Conservation (phyloP, 1,140 invertebrate genomes). For the Caerostris darwini region DNA sequence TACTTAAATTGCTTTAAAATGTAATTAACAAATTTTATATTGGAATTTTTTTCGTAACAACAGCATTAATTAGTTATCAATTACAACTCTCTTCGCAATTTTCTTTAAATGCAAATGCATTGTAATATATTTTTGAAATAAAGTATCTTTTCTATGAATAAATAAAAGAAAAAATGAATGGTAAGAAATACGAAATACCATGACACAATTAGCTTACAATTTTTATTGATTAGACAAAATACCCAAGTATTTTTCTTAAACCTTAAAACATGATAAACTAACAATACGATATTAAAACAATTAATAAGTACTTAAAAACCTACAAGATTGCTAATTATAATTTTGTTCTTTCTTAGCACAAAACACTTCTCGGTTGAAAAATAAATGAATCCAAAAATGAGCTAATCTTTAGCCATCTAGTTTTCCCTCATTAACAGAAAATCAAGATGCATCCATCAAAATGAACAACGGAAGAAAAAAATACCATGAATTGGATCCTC, state of each 20-base stretch:
- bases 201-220: neutral
- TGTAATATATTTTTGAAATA: too few species aligned
- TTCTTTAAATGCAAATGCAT: too few species aligned
- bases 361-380: neutral
- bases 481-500: neutral
- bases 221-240: neutral
- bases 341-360: neutral
- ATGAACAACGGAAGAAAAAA: neutral
- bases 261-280: neutral
- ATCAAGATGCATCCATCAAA: constrained; percentile 29
- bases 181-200: too few species aligned
- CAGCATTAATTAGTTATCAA: too few species aligned
- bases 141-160: too few species aligned
- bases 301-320: neutral
- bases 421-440: constrained; percentile 26
- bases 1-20: too few species aligned
- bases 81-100: too few species aligned
- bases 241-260: neutral
- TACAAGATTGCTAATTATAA: neutral
- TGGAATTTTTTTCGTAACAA: too few species aligned
- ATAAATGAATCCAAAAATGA: neutral
- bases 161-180: too few species aligned
- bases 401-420: constrained; percentile 1
- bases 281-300: neutral
- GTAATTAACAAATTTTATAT: too few species aligned